Base-by-base conservation (phyloP, 2,888 invertebrate species). In the Coremacera marginata region DNA sequence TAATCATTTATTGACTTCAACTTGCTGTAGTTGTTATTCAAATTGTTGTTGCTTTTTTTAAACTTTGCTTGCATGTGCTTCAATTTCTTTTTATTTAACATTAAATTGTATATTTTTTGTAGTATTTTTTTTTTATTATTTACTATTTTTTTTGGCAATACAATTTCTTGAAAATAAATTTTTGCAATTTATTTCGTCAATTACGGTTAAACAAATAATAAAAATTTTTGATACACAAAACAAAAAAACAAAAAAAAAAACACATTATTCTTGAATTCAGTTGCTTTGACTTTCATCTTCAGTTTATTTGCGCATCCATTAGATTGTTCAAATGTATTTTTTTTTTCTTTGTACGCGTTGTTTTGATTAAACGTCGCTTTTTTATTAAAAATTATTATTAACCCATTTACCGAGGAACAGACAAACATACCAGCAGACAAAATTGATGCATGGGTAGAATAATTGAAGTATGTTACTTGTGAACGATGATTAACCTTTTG, bases 371-470 rank as follows among this genome's bases (percentile, higher is more conserved):
- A 75, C 78, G 80, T 79, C 78, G 74, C 79, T 79, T 55, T 81
- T 81, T 81, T 81, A 81, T 81, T 81, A 81, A 81, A 81, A 80
- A 44, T 44, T 44, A 44, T 81, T 79, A 80, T 80, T 80, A 80
- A 75, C 68, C 75, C 57, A 79, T 76, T 77, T 62, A 63, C 14
- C n/a, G 11, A 55, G 16, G 9, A n/a, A 44, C n/a, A 70, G 27
- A 31, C 70, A 49, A 49, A 7, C 11, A 37, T 19, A 34, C 4
- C 1, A 31, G n/a, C 34, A 31, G 34, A 34, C 34, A 34, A 63
- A n/a, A n/a, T 14, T 16, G 8, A 11, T 7, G 44, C 44, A 11
- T 44, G 44, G 3, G 14, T 44, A 11, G 44, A 44, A 44, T 44
- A 44, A 44, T 44, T 44, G 44, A 44, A 44, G 44, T 44, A 44